A percentile compares a stretch with the other conserved stretches of the same genome.
Conservation (phyloP, 1,140 invertebrate genomes). For the Drosophila tani region DNA sequence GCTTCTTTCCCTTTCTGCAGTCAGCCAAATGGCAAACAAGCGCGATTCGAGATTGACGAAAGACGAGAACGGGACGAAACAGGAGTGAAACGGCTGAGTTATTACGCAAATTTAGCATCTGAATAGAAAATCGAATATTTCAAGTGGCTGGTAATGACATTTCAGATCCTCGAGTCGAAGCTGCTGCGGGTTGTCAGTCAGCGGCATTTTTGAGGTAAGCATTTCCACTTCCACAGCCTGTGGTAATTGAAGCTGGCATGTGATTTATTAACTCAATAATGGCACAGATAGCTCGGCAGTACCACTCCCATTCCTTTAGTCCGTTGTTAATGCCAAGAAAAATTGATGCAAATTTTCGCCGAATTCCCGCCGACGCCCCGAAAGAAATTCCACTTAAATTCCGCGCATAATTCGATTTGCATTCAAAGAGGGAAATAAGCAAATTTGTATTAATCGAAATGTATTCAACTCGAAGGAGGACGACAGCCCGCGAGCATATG, state of each 20-base stretch:
- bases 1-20: conserved; percentile 16
- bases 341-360: conserved; percentile 71
- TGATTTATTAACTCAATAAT: conserved; percentile 79
- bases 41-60: conserved; percentile 37
- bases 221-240: conserved; percentile 17
- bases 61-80: conserved; percentile 17
- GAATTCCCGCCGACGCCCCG: conserved; percentile 29
- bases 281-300: conserved; percentile 41
- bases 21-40: conserved; percentile 63
- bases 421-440: conserved; percentile 48
- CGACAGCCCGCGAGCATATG: conserved; percentile 30
- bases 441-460: conserved; percentile 67
- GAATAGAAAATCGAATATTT: conserved; percentile 78
- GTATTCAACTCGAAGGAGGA: conserved; percentile 44
- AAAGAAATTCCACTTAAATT: conserved; percentile 68
- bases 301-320: not conserved
- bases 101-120: conserved; percentile 75
- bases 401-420: conserved; percentile 70
- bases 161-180: conserved; percentile 42
- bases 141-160: conserved; percentile 76
- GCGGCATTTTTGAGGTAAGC: conserved; percentile 64
- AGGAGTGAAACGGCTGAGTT: conserved; percentile 44
- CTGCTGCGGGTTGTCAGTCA: conserved; percentile 30
- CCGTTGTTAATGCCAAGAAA: conserved; percentile 64
- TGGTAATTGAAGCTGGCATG: conserved; percentile 72